Evolutionary conservation across 64 coral and sea anemone species (phyloP), one percentile per base, ranked within the genome.

Genomic region (Platygyra sinensis): DNA sequence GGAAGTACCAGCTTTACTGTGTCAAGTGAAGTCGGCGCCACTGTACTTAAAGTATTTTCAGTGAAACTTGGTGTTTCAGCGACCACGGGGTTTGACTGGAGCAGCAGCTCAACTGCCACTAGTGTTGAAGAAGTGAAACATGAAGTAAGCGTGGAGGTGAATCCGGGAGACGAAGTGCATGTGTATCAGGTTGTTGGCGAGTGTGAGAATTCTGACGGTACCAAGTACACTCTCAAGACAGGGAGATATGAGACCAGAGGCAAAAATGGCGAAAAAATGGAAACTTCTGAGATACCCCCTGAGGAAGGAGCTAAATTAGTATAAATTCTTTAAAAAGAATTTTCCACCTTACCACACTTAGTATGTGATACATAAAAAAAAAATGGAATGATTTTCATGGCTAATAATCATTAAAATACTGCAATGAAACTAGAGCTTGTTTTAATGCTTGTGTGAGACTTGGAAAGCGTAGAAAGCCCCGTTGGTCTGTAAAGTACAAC

Each of bases 161-260:
- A 87, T 8, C 69, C 69, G 1, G 85, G 85, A 54, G 69, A 87
- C 51, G 52, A 52, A 49, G 67, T 87, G 2, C 52, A 11, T 5
- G 85, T 87, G 42, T 87, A 13, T 31, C 85, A 87, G 54, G 85
- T 87, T 29, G 49, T 87, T 57, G 69, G 67, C 8, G n/a, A 54
- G 10, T 74, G 85, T 87, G 50, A 57, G 2, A 87, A 87, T 33
- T 15, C 8, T 54, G 85, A 87, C 28, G 85, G 85, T 10, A 87
- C 67, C n/a, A 49, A 51, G 25, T 87, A 87, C 49, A 87, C 67
- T 8, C 29, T 87, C 29, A 60, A 72, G 22, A 87, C 85, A 29
- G 22, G 20, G 17, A 85, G 16, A 42, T 71, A 67, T 19, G 81
- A 32, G 19, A 71, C 38, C 60, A 71, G 19, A 69, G 81, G 62